Evolutionary conservation across 2,888 invertebrate genomes (phyloP).

Genomic region (Exocentrus adspersus): DNA sequence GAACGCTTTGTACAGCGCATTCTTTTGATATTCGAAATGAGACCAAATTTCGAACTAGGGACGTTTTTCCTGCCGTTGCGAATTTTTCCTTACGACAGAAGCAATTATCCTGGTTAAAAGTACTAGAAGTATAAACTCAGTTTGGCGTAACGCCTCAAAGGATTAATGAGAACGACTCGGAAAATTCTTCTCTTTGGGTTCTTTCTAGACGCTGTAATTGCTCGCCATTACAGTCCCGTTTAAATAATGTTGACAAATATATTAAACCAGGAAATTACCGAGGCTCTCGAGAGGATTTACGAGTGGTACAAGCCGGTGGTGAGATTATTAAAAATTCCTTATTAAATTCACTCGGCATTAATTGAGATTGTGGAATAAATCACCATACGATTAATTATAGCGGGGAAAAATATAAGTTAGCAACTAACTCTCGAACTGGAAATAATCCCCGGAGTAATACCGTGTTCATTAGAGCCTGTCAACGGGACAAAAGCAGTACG

Average conservation of each 20-base stretch:
- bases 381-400: too few species aligned
- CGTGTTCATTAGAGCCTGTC: slow-evolving; percentile 15
- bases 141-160: not conserved
- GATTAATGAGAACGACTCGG: not conserved
- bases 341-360: not conserved
- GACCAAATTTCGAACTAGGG: too few species aligned
- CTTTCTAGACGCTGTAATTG: not conserved
- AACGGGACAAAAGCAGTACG: slow-evolving; percentile 1
- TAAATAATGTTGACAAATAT: not conserved
- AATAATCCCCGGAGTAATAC: not conserved
- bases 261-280: not conserved
- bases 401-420: not conserved
- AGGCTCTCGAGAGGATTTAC: not conserved
- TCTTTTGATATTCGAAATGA: too few species aligned
- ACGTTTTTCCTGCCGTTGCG: too few species aligned
- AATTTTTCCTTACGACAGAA: too few species aligned
- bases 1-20: too few species aligned
- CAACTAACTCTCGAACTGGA: too few species aligned
- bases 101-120: too few species aligned
- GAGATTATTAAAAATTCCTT: not conserved
- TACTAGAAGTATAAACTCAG: too few species aligned
- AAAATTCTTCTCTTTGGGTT: too few species aligned
- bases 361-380: too few species aligned
- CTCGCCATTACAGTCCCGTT: not conserved
- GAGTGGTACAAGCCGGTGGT: not conserved